These are phyloP conservation scores for Neotragus pygmaeus DNA, from an alignment of 2,113 vertebrate genomes.

Conservation along the genomic window DNA sequence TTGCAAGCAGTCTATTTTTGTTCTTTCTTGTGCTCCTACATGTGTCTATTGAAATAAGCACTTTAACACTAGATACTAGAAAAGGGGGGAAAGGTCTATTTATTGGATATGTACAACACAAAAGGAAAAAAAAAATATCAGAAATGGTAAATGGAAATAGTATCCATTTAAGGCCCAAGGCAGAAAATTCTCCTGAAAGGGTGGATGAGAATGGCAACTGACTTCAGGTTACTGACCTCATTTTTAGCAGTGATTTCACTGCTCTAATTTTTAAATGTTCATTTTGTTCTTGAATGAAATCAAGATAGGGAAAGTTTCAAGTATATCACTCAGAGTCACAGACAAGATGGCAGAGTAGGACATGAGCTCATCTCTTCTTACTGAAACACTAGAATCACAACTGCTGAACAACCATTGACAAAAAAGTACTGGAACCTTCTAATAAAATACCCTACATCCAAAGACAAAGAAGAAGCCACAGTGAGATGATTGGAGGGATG, in stretches of 20 bases:
- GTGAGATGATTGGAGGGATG: background rate
- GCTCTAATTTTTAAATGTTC: background rate
- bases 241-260: background rate
- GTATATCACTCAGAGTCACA: background rate
- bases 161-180: background rate
- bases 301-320: background rate
- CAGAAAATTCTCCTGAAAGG: background rate
- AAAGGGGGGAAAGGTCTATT: background rate
- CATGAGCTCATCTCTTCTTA: background rate
- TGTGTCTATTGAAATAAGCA: background rate
- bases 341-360: background rate
- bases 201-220: background rate
- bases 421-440: background rate
- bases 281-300: background rate
- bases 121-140: background rate
- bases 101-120: background rate
- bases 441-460: background rate
- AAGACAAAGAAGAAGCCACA: background rate
- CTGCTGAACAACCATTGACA: background rate
- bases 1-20: slow-evolving; percentile 11
- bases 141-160: background rate
- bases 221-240: background rate
- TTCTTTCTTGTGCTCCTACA: background rate
- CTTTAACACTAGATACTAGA: background rate
- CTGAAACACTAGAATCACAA: background rate